Evolutionary conservation across 2,888 invertebrate genomes (phyloP).

Genomic region (Epistrophe eligans): DNA sequence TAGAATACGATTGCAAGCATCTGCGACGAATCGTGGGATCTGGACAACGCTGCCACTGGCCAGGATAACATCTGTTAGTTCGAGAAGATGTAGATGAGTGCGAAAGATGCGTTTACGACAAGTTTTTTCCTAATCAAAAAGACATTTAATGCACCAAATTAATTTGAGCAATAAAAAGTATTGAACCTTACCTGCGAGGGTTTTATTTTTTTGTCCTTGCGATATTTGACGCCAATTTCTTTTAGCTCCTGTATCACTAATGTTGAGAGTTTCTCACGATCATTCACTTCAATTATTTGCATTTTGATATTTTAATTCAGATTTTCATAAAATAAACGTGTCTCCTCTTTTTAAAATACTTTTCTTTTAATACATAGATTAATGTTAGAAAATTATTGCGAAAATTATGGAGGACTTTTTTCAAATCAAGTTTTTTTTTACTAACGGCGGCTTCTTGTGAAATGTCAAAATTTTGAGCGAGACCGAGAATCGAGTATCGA

Average conservation of each 20-base stretch:
- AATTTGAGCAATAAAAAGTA: no score
- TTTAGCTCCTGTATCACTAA: constrained; percentile 88
- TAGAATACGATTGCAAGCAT: constrained; percentile 89
- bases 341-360: not conserved
- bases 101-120: constrained; percentile 84
- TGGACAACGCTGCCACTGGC: constrained; percentile 89
- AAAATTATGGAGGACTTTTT: constrained; percentile 4
- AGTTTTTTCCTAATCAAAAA: constrained; percentile 75
- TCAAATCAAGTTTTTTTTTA: constrained; percentile 21
- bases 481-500: no score
- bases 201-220: constrained; percentile 88
- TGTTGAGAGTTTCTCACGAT: constrained; percentile 84
- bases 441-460: constrained; percentile 59
- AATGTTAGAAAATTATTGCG: not conserved
- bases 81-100: constrained; percentile 85
- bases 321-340: not conserved
- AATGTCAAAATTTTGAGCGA: constrained; percentile 37
- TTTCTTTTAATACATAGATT: not conserved
- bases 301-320: constrained; percentile 38
- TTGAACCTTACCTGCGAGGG: constrained; percentile 84
- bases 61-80: constrained; percentile 86
- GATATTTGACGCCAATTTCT: constrained; percentile 89
- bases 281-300: constrained; percentile 76
- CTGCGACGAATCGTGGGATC: constrained; percentile 89
- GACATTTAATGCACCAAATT: not conserved